Conservation (phyloP, 1,140 invertebrate genomes). For the Pteromalus puparum region DNA sequence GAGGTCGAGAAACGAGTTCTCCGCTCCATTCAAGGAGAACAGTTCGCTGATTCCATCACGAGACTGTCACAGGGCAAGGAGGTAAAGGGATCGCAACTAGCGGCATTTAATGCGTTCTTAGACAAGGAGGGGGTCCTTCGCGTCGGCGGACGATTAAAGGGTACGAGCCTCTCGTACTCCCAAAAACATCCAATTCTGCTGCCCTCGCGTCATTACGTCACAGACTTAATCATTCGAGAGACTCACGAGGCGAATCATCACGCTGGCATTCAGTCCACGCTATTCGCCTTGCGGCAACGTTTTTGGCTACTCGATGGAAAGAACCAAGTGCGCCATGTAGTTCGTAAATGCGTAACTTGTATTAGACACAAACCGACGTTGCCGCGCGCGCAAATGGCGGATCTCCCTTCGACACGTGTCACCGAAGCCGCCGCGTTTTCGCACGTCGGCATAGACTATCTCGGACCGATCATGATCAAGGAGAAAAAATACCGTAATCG, state of each 20-base stretch:
- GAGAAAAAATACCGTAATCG: conserved; percentile 14
- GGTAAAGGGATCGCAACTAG: background rate
- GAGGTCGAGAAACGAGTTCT: background rate
- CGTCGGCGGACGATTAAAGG: background rate
- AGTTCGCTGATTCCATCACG: background rate
- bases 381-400: no score
- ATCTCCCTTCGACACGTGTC: no score
- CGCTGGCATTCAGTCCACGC: background rate
- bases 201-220: background rate
- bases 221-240: background rate
- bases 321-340: background rate
- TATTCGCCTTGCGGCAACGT: background rate
- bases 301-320: no score
- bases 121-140: background rate
- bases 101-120: background rate
- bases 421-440: no score
- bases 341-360: background rate
- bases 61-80: background rate
- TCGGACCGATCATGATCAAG: background rate
- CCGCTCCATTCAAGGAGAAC: background rate
- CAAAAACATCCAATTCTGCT: background rate
- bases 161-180: background rate
- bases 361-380: background rate
- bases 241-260: background rate
- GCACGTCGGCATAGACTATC: no score